phyloP scores from a whole-genome alignment of 2,113 vertebrate genomes.

The Rutilus rutilus region DNA sequence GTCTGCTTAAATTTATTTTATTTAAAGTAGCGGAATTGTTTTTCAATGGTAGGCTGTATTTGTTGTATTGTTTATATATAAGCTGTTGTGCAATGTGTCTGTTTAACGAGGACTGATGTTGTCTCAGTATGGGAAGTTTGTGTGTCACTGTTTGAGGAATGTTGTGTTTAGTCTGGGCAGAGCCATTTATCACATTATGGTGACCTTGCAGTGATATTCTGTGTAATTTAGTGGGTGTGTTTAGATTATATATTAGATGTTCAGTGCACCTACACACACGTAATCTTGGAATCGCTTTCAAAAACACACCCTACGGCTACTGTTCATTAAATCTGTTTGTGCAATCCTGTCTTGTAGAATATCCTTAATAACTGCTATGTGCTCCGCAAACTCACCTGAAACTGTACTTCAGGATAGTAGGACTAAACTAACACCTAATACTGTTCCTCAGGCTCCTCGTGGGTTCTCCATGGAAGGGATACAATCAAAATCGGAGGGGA shows the following conservation, averaged over 20 bases:
- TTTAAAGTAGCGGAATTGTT: no score
- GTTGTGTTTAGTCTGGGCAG: conserved; percentile 13
- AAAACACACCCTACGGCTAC: conserved; percentile 21
- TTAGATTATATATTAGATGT: not conserved
- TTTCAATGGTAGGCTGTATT: no score
- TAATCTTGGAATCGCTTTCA: conserved; percentile 2
- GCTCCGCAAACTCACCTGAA: not conserved
- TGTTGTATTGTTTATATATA: no score
- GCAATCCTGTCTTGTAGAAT: not conserved
- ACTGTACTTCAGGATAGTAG: not conserved
- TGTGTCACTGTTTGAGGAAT: conserved; percentile 10
- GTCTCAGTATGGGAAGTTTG: not conserved
- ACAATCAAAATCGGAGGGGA: conserved; percentile 78
- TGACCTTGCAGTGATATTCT: not conserved
- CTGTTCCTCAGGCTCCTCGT: conserved; percentile 77
- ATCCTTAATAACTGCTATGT: not conserved
- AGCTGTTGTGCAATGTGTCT: not conserved
- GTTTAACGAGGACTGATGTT: not conserved
- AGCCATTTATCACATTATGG: conserved; percentile 2
- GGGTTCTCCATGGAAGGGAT: conserved; percentile 84
- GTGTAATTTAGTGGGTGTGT: conserved; percentile 49
- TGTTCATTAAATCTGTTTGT: not conserved
- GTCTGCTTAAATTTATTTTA: no score
- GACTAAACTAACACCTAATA: not conserved
- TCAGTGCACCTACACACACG: conserved; percentile 7